Evolutionary conservation across 2,888 invertebrate genomes (phyloP), one percentile per base, ranked within the genome.

Genomic region (Isotomurus palustris): DNA sequence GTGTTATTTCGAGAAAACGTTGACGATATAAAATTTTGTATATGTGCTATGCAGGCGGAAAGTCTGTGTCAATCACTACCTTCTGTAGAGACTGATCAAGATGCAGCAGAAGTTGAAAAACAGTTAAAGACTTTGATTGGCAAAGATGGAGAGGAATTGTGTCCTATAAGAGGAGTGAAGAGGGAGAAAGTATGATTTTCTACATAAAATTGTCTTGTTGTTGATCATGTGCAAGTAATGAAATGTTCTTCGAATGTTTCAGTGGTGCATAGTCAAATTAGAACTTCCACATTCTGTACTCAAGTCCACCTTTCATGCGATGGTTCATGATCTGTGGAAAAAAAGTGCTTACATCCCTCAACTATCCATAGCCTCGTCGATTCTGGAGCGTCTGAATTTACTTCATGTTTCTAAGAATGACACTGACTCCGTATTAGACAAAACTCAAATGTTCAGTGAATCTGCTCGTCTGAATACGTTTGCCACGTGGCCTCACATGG

Each of bases 401-500:
- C 81, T 91, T 72, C 78, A 87, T 72, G 58, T 68, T 14, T 77
- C 77, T 51, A 74, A 77, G 28, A 72, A 73, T 36, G 81, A 82
- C 67, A 77, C 83, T 58, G 80, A 81, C 52, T 21, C 35, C 17
- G 58, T 64, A 2, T 53, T 71, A 5, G 78, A 78, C 53, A 73
- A 77, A 51, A 68, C 74, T 8, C 72, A 75, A 58, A 94, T 95
- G 94, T 91, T 90, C 75, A 91, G 91, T 66, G 95, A 95, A 77
- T 88, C 90, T 0, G 88, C 91, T 62, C 80, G 95, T 82, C 89
- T 70, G 87, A 58, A 91, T 74, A 93, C 95, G 0, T 95, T 95
- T 77, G 85, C 86, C 67, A 84, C 88, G 73, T 95, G 94, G 95
- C 94, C 94, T 2, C 94, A 94, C 74, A 92, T 91, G 90, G 91